Base-by-base conservation (phyloP, 2,113 vertebrate genomes). In the Thamnaconus septentrionalis region DNA sequence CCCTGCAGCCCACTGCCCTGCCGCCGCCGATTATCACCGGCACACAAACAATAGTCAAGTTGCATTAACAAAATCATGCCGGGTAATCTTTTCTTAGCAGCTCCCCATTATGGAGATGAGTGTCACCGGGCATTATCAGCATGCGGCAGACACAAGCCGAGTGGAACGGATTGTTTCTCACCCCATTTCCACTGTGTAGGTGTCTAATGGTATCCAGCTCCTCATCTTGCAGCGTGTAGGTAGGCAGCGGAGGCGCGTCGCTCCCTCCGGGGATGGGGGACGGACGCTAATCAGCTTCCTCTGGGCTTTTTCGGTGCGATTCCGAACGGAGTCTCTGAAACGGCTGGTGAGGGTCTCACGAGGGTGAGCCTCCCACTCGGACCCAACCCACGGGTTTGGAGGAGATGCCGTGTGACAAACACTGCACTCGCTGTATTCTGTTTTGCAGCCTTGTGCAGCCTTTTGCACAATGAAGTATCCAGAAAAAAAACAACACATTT, bases 91-190 rank as follows among this genome's bases (percentile, higher is more conserved):
- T 81, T 77, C 78, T 82, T 60, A 48, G 69, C 56, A 56, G 46
- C 31, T 43, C 70, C 18, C 18, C 69, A 81, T 88, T 82, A 86
- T 75, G 65, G 63, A 75, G 82, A 86, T 85, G 46, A 84, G 86
- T 79, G 51, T 68, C 66, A 63, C 48, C 6, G 41, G 55, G 66
- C 9, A 48, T 49, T 31, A 55, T 68, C 55, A 67, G 64, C 66
- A 53, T 49, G 45, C 41, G 31, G 47, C 51, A 65, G 57, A 63
- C 48, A 47, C 56, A 62, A n/a, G 48, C 51, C 65, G 50, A 66
- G 71, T 68, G 71, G 66, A 71, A 60, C 57, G 70, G 10, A 53
- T 49, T 53, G 7, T 49, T 68, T 61, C 68, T 41, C 6, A 12
- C 48, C n/a, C 49, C 50, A 9, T 73, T 81, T 79, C 53, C 64